Base-by-base conservation (phyloP, 2,113 vertebrate species). In the Erythrocercus mccallii region DNA sequence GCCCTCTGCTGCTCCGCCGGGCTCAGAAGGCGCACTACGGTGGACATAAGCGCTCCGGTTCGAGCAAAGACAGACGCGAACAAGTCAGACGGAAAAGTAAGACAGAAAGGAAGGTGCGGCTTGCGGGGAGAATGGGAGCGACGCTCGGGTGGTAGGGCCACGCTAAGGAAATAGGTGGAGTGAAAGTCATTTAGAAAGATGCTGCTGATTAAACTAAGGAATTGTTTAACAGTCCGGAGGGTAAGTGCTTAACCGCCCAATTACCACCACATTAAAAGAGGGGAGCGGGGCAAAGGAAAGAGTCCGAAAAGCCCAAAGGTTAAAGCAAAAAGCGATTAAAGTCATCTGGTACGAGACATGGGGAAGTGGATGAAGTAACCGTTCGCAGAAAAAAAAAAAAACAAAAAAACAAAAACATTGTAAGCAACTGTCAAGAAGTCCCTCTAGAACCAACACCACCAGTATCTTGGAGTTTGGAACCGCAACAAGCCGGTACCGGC, bases 201-300 rank as follows among this genome's bases (percentile, higher is more conserved):
- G 40, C 9, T 14, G 20, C 23, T 18, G 53, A 31, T 30, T 24
- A 47, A 56, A 86, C 62, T 71, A 80, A 58, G 38, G 10, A 19
- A 10, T 51, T 72, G 23, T 4, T 31, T 15, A 45, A 13, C 13
- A 30, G 6, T 77, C 37, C 0, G 8, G 12, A 25, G 28, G 40
- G 56, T 69, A 84, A 40, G 42, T 79, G 56, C 47, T 65, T 22
- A 74, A 40, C 12, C 10, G 17, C 35, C 37, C n/a, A 70, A 38
- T 72, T 64, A 86, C 21, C 8, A 24, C 18, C 33, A 45, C 25
- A 35, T 11, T 60, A 7, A n/a, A 22, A 11, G 0, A 2, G 5
- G 21, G 2, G 6, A 11, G 14, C 2, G 2, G 15, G 22, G 7
- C 2, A 9, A 5, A 9, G 3, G 1, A 44, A 13, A 16, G 6